Conservation (phyloP, 2,797 vertebrate genomes). For the Crypturellus tataupa region DNA sequence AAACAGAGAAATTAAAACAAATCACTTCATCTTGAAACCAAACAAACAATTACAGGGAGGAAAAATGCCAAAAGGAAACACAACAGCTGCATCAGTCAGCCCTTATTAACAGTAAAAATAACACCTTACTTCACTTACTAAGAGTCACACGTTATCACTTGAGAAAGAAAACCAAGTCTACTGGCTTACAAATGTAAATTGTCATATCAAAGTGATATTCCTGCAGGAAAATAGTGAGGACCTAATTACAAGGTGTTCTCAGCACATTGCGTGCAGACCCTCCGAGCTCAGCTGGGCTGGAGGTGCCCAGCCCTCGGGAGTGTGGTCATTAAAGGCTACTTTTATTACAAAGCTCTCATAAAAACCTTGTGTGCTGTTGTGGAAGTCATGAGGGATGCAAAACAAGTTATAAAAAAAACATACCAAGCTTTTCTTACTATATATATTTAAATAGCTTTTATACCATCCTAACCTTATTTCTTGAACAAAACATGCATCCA, state of each 20-base stretch:
- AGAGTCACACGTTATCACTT: constrained; percentile 37
- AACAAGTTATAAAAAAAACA: not conserved
- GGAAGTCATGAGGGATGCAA: not conserved
- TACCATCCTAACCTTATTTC: not conserved
- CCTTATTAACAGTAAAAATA: constrained; percentile 41
- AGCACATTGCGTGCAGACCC: not conserved
- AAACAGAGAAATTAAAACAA: constrained; percentile 58
- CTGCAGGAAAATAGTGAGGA: not conserved
- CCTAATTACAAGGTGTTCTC: not conserved
- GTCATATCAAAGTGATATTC: not conserved
- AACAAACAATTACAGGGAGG: constrained; percentile 56
- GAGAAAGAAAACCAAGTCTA: constrained; percentile 8
- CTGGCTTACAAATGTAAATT: not conserved
- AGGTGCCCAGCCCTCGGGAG: not conserved
- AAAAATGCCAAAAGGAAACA: constrained; percentile 42
- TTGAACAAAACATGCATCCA: not conserved
- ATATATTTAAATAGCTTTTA: not conserved
- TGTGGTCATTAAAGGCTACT: not conserved
- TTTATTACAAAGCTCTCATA: not conserved
- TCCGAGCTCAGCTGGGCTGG: not conserved
- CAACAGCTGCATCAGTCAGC: constrained; percentile 32
- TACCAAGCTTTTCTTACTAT: not conserved
- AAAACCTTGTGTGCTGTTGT: not conserved
- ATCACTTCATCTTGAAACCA: constrained; percentile 59
- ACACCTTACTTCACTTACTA: constrained; percentile 35